Evolutionary conservation across 2,888 invertebrate species (phyloP), one percentile per base, ranked within the genome.

Genomic region (Tipula helvola): DNA sequence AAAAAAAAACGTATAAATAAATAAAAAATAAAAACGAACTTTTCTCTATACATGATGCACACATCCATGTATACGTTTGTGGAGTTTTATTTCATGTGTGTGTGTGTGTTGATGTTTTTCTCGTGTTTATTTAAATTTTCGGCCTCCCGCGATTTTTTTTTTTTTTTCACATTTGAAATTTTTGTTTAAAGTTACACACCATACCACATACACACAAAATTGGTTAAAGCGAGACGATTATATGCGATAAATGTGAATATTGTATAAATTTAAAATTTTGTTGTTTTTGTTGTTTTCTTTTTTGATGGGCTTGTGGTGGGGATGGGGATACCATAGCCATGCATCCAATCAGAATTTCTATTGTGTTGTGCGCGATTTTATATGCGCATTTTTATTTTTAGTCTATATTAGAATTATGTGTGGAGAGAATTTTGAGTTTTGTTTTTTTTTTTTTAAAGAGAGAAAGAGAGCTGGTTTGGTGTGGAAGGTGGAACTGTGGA

Each of bases 331-430:
- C 44, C 41, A 83, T 86, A 86, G 85, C 85, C 86, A 87, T 87
- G 83, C 87, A 87, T 87, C 87, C 87, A 87, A 87, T 87, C 87
- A 87, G 87, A 87, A 85, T 87, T 87, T 87, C 52, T 87, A 85
- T 86, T 87, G 86, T 86, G 42, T 87, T 84, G 87, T 87, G 87
- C 86, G 87, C 87, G 87, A 86, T 87, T 87, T 87, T 87, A 87
- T 87, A 86, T 87, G 87, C 87, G 87, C 87, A 87, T 86, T 86
- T 85, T 84, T 84, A 28, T 28, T 39, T 84, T 39, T 84, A 41
- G 84, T 84, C 41, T 84, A n/a, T 84, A 39, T 84, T 84, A 39
- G 84, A 39, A 39, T 84, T 84, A 28, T 28, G 28, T 28, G 28
- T 4, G 36, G 10, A 36, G 36, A 83, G 41, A 39, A n/a, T 39